These are phyloP conservation scores for Drosophila suzukii DNA, from an alignment of 1,140 invertebrate genomes.

Conservation along the genomic window DNA sequence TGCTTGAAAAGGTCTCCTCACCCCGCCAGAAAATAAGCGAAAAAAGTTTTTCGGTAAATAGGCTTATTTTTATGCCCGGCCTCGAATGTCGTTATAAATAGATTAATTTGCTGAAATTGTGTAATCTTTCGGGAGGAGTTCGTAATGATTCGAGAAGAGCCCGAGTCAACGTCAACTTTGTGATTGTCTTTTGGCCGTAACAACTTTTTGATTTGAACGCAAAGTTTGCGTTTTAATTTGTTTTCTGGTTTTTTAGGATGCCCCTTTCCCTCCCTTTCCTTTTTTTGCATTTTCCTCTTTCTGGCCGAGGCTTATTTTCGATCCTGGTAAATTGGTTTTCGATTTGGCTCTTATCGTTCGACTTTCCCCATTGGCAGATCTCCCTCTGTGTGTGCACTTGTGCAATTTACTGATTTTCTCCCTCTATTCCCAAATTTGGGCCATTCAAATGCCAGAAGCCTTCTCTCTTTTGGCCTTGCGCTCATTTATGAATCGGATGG, in stretches of 20 bases:
- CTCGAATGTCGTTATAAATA: constrained; percentile 75
- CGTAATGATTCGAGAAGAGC: constrained; percentile 5
- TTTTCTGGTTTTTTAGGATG: constrained; percentile 27
- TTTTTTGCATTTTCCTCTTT: constrained; percentile 8
- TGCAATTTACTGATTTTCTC: constrained; percentile 31
- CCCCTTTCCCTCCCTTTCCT: neutral
- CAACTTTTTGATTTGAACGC: constrained; percentile 74
- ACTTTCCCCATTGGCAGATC: constrained; percentile 4
- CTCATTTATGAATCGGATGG: constrained; percentile 62
- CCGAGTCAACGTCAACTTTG: constrained; percentile 44
- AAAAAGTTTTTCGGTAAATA: constrained; percentile 48
- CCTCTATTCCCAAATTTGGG: constrained; percentile 15
- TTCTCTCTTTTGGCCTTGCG: constrained; percentile 49
- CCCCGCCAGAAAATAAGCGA: constrained; percentile 3
- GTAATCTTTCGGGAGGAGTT: constrained; percentile 57
- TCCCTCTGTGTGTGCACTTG: constrained; percentile 24
- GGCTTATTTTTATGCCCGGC: constrained; percentile 72
- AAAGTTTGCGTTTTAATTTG: constrained; percentile 72
- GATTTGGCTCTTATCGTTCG: constrained; percentile 52
- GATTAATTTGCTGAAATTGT: constrained; percentile 78
- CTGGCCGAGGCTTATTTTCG: constrained; percentile 49
- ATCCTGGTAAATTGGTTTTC: constrained; percentile 70
- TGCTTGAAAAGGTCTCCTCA: constrained; percentile 46
- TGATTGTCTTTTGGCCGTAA: constrained; percentile 74
- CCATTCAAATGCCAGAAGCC: constrained; percentile 57